Evolutionary conservation across 1,140 invertebrate species (phyloP), one percentile per base, ranked within the genome.

Genomic region (Drepana arcuata): DNA sequence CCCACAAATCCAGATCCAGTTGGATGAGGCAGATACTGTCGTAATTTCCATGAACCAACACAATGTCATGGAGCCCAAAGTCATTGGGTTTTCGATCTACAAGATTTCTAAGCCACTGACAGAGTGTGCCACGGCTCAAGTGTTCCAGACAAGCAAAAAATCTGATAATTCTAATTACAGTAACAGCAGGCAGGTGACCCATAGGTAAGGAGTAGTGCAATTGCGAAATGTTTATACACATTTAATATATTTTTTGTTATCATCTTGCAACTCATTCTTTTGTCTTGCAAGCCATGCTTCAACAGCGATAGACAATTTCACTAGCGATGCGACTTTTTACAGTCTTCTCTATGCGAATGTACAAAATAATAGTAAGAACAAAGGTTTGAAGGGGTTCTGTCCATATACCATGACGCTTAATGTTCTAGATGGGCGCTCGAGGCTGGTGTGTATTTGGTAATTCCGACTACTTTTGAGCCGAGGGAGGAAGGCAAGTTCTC

Each of bases 41-140:
- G 88, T 96, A 7, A 90, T 96, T 16, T 95, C 93, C 0, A 74
- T 97, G 4, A 94, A 95, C 74, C 95, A 97, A 60, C 94, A 96
- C 67, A 93, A 92, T 16, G 93, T 95, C 27, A 92, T 95, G 85
- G 94, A 96, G 67, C 94, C 94, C 3, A 95, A 96, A 84, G 93
- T 96, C 0, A 94, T 97, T 49, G 95, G 95, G n/a, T 96, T 96
- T 66, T 95, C 93, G 24, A 90, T 93, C 9, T 96, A 96, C 67
- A 90, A 89, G 26, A 83, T 93, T 53, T 75, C 59, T 6, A 81
- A 85, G 14, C 67, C 70, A n/a, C 43, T 86, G 4, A 79, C 61
- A 2, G 85, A 87, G 49, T 84, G 74, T 12, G 75, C 88, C 26
- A 89, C 91, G 42, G 93, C 94, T 67, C 80, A 87, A 9, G 96